These are phyloP conservation scores for Paguma larvata DNA, from an alignment of 2,797 vertebrate species.

Conservation along the genomic window DNA sequence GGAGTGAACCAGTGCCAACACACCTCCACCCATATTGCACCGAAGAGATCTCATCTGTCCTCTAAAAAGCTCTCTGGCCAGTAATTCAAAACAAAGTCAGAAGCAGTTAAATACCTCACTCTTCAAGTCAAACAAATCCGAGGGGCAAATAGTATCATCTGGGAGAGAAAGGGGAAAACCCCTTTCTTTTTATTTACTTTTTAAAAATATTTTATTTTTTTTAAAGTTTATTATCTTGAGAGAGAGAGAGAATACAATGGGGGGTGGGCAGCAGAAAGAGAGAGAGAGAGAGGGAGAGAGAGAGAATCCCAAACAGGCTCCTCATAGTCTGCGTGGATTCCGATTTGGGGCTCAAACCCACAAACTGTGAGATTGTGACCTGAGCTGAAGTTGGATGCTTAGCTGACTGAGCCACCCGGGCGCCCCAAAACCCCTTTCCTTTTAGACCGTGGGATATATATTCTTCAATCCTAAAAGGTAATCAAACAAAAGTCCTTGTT, in stretches of 20 bases:
- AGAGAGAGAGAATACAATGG: too few species aligned
- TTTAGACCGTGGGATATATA: neutral
- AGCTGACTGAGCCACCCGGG: too few species aligned
- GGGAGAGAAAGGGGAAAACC: neutral
- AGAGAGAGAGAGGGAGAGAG: too few species aligned
- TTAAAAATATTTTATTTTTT: too few species aligned
- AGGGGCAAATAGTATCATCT: neutral
- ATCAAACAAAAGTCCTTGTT: neutral
- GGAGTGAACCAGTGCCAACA: neutral
- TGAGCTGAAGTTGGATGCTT: too few species aligned
- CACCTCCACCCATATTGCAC: neutral
- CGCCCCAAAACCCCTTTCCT: neutral
- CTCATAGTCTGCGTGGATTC: too few species aligned
- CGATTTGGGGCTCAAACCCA: too few species aligned
- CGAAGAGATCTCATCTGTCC: neutral
- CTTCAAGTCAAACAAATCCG: neutral
- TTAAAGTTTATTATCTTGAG: too few species aligned
- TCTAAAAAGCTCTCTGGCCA: neutral
- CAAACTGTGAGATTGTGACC: too few species aligned
- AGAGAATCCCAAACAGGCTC: too few species aligned
- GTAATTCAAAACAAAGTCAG: constrained; percentile 8
- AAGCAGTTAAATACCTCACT: neutral
- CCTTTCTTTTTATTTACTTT: neutral
- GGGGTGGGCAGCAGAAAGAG: too few species aligned
- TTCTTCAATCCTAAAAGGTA: neutral